A percentile compares a stretch with the other conserved stretches of the same genome.
These are phyloP conservation scores for Aegithalos caudatus DNA, from an alignment of 2,113 vertebrate species.

Conservation along the genomic window DNA sequence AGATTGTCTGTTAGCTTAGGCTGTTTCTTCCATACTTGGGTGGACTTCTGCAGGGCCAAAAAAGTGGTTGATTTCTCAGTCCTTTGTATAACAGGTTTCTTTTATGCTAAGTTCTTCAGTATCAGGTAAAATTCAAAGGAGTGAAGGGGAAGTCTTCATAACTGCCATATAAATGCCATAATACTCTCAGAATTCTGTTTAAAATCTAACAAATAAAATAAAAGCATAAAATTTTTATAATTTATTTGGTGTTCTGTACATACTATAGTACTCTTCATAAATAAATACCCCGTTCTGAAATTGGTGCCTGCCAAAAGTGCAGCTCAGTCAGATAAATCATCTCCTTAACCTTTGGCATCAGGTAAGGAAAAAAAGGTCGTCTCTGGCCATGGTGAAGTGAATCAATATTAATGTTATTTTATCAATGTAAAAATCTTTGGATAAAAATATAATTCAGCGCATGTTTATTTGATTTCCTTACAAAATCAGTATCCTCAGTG, in stretches of 20 bases:
- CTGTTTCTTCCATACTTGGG: neutral
- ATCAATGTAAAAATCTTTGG: neutral
- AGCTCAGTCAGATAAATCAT: neutral
- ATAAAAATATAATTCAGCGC: slow-evolving; percentile 20
- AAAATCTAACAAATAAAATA: neutral
- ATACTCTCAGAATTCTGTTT: neutral
- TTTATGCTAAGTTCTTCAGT: neutral
- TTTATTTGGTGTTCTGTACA: neutral
- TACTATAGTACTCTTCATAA: neutral
- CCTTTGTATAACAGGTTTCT: neutral
- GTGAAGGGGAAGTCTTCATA: neutral
- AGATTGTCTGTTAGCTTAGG: neutral
- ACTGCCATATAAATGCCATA: neutral
- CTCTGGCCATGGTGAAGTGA: neutral
- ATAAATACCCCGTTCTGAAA: neutral
- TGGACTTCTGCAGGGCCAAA: neutral
- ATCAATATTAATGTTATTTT: neutral
- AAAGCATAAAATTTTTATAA: neutral
- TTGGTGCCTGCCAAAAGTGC: neutral
- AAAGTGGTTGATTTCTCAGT: neutral
- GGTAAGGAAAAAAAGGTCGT: neutral
- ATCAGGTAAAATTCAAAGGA: neutral
- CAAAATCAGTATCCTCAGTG: slow-evolving; percentile 15
- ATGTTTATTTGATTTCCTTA: slow-evolving; percentile 25
- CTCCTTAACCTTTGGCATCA: neutral